Base-by-base conservation (phyloP, 1,140 invertebrate species). In the Drosophila nannoptera region DNA sequence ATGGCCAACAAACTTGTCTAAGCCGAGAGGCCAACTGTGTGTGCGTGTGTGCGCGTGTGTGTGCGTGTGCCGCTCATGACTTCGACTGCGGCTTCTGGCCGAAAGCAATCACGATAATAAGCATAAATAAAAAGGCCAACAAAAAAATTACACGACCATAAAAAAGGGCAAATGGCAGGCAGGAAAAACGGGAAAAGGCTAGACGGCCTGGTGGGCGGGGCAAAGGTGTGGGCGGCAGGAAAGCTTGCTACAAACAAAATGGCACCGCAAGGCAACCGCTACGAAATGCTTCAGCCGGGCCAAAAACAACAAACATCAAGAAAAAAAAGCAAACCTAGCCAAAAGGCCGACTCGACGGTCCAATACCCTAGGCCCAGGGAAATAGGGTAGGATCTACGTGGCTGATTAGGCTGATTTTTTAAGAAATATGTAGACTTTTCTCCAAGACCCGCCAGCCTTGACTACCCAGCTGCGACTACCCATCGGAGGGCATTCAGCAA, bases 81-180 rank as follows among this genome's bases (percentile, higher is more conserved):
- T 55, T 9, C 2, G 31, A 22, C 12, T 40, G 5, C 59, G 42
- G 52, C 45, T 43, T 59, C 63, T 61, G 58, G 67, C 52, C 50
- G 65, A 69, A 76, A 62, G 76, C 80, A 83, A 86, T 83, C 80
- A 76, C 80, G 76, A 83, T 83, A 83, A 83, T 83, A 83, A 83
- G 80, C 80, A 86, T 83, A 83, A 83, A 83, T 83, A 86, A 84
- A 84, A 76, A 68, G 80, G 49, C 69, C 73, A 84, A 76, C 76
- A 78, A 80, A 83, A 22, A 86, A 84, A 83, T 83, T 83, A 84
- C 80, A 83, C 65, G 71, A 64, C 76, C 81, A 83, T 84, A 83
- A 84, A 80, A 78, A 82, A 75, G 78, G 78, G 69, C 80, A 78
- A 82, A 84, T 56, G 54, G 67, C 80, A 64, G 61, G 63, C 49